These are phyloP conservation scores for Eupeodes corollae DNA, from an alignment of 1,140 invertebrate genomes.

Conservation along the genomic window DNA sequence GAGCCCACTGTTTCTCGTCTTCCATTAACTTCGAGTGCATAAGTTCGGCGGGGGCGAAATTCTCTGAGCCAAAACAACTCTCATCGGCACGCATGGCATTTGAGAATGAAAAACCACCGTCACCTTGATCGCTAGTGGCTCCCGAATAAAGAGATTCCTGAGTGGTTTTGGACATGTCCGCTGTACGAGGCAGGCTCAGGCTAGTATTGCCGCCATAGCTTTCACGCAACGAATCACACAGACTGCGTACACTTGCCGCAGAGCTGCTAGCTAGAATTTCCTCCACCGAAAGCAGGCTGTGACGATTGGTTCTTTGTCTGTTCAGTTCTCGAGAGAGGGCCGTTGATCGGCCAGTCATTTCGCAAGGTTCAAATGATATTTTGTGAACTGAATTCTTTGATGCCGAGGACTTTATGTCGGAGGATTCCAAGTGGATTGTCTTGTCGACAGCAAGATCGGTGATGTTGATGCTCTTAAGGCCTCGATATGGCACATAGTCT, in stretches of 20 bases:
- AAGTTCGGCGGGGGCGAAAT: constrained; percentile 24
- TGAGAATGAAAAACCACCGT: constrained; percentile 21
- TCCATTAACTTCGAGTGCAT: constrained; percentile 28
- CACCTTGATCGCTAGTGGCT: background rate
- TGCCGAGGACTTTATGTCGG: constrained; percentile 9
- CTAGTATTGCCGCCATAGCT: constrained; percentile 16
- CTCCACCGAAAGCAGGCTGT: constrained; percentile 11
- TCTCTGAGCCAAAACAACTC: constrained; percentile 8
- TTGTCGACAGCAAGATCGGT: constrained; percentile 29
- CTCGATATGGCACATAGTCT: constrained; percentile 8
- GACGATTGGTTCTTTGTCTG: constrained; percentile 1
- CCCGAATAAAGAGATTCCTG: constrained; percentile 18
- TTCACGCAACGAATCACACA: constrained; percentile 14
- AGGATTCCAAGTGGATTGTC: constrained; percentile 23
- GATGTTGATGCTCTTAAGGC: constrained; percentile 18
- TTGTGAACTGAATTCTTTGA: constrained; percentile 9
- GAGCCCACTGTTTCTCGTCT: constrained; percentile 32
- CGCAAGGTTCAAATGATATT: constrained; percentile 26
- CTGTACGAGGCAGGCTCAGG: constrained; percentile 25
- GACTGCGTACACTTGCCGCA: constrained; percentile 22
- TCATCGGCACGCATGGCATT: constrained; percentile 12
- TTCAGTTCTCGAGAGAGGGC: constrained; percentile 8
- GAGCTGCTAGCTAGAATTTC: constrained; percentile 19
- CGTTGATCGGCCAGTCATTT: constrained; percentile 31
- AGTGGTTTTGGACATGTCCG: constrained; percentile 20